Evolutionary conservation across 2,888 invertebrate genomes (phyloP).

Genomic region (Lymantria dispar): DNA sequence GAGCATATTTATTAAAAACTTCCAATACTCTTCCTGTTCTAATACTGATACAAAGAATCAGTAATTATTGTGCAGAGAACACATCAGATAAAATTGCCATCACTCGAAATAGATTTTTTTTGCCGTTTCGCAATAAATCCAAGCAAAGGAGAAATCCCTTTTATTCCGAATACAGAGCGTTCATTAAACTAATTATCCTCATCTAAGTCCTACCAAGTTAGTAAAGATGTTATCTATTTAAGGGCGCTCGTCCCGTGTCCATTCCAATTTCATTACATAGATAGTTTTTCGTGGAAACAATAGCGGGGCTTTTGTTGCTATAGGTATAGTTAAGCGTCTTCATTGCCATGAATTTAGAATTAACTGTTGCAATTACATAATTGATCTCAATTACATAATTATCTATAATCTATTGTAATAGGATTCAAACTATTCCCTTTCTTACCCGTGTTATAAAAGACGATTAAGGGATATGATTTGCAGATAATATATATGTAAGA

Average conservation of each 20-base stretch:
- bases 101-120: slow-evolving; percentile 25
- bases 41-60: background rate
- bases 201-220: slow-evolving; percentile 44
- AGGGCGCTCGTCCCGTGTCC: slow-evolving; percentile 45
- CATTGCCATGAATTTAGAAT: background rate
- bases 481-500: no score
- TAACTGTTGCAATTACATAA: background rate
- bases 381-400: background rate
- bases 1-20: no score
- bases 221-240: slow-evolving; percentile 56
- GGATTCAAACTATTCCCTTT: no score
- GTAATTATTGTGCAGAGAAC: slow-evolving; percentile 2
- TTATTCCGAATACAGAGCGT: slow-evolving; percentile 39
- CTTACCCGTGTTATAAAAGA: no score
- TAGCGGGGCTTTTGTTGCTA: slow-evolving; percentile 13
- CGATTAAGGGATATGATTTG: no score
- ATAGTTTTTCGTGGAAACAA: slow-evolving; percentile 43
- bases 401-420: background rate
- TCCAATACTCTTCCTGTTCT: no score
- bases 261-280: slow-evolving; percentile 61
- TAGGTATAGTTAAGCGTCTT: slow-evolving; percentile 4
- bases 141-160: slow-evolving; percentile 31
- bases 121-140: slow-evolving; percentile 25
- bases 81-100: slow-evolving; percentile 24
- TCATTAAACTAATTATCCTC: slow-evolving; percentile 66